Evolutionary conservation across 2,888 invertebrate genomes (phyloP), one percentile per base, ranked within the genome.

Genomic region (Eristalis arbustorum): DNA sequence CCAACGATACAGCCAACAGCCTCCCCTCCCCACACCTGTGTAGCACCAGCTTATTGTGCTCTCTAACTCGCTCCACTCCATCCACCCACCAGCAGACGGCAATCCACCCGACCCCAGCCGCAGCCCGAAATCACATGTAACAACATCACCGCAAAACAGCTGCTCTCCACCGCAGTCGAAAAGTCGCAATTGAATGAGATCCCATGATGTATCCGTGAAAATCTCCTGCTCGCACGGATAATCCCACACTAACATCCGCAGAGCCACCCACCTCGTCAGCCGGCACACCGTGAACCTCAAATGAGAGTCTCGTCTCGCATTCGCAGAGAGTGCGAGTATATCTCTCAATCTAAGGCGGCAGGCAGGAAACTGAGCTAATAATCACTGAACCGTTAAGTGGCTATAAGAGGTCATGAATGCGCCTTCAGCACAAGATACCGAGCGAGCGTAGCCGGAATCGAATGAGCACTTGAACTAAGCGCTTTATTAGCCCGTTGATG

Each of bases 331-430:
- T 25, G 25, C 25, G 1, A 49, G 49, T 18, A 18, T 49, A 18
- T 49, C 49, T 49, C 49, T 49, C 49, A 49, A 49, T 49, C 49
- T 8, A 8, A 8, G 1, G 18, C 18, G 18, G 49, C 18, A 49
- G 18, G 49, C 18, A 49, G 49, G 8, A 49, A 49, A 49, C 49
- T 18, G 8, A 75, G 84, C 80, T 84, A 80, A 84, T 81, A 76
- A 77, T 81, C 76, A 69, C 81, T 85, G 81, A 69, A 73, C 61
- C 81, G 81, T 81, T 81, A 81, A 74, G 81, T 61, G 64, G 75
- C 64, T 75, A 76, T 76, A 59, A 80, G 72, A 84, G 84, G 84
- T 68, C 73, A 56, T 76, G 49, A 49, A 49, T 49, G 18, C 49
- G 49, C 49, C 49, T 18, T 18, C n/a, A 8, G 49, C 8, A 49